These are phyloP conservation scores for Drosophila testacea DNA, from an alignment of 2,888 invertebrate genomes.

Conservation along the genomic window DNA sequence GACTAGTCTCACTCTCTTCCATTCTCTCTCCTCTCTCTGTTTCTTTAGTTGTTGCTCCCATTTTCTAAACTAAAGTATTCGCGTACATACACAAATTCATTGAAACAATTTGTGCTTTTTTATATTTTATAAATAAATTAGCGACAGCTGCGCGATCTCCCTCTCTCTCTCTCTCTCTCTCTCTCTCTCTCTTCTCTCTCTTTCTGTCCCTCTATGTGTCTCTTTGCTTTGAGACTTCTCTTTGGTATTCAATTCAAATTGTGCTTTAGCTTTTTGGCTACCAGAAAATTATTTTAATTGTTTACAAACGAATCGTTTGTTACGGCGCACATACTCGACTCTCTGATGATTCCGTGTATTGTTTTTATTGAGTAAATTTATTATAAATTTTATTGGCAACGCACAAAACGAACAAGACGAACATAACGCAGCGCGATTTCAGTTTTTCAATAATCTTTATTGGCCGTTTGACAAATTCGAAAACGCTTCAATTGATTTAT, in stretches of 20 bases:
- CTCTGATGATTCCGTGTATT: conserved; percentile 22
- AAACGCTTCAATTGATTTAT: conserved; percentile 78
- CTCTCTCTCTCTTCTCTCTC: conserved; percentile 24
- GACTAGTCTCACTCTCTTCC: conserved; percentile 3
- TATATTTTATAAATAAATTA: conserved; percentile 62
- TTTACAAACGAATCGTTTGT: conserved; percentile 67
- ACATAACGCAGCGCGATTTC: conserved; percentile 52
- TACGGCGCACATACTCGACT: conserved; percentile 57
- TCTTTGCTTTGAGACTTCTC: conserved; percentile 3
- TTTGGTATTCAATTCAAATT: conserved; percentile 44
- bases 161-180: conserved; percentile 29
- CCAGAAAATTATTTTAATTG: conserved; percentile 76
- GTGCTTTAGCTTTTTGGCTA: conserved; percentile 38
- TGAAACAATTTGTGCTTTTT: conserved; percentile 37
- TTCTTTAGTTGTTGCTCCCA: conserved; percentile 35
- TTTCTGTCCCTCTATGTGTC: conserved; percentile 1
- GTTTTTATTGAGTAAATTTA: conserved; percentile 49
- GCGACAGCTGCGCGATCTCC: conserved; percentile 31
- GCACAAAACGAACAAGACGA: conserved; percentile 2
- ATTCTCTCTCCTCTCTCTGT: not conserved
- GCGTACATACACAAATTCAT: conserved; percentile 46
- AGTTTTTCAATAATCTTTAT: conserved; percentile 69
- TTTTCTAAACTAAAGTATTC: conserved; percentile 45
- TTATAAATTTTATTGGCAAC: conserved; percentile 71
- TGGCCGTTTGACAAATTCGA: conserved; percentile 76